Evolutionary conservation across 2,797 vertebrate genomes (phyloP), one percentile per base, ranked within the genome.

Genomic region (Cryptoprocta ferox): DNA sequence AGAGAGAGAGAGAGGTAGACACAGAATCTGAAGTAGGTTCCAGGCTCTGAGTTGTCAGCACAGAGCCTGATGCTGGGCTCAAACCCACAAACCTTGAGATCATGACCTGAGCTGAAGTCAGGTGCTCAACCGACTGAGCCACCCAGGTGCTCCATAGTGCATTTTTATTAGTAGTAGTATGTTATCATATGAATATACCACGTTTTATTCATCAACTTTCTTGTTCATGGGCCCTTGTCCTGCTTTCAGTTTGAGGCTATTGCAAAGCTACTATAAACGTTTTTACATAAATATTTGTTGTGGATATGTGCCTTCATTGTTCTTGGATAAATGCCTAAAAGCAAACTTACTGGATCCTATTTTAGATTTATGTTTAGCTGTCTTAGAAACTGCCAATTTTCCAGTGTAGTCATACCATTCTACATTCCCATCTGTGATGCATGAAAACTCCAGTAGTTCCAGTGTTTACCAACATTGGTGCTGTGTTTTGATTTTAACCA

Each of bases 361-460:
- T 82, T 79, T 0, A 91, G 5, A 30, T 21, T 7, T 92, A 65
- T 37, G 3, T 19, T 83, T 82, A 59, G 12, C 24, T 70, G 15
- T 24, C 76, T 94, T 45, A 80, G 63, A 91, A 95, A 84, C 3
- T 93, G 56, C 30, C 56, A 75, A 59, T 53, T 81, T 91, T 65
- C 39, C 19, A 63, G 89, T 66, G 32, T 75, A 10, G 3, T 65
- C 53, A 1, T 35, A 61, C 13, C 32, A 73, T 53, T 73, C 93
- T 80, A 42, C 11, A 48, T 8, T n/a, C 21, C 14, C n/a, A 81
- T 56, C 35, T 42, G 1, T n/a, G 90, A 30, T 9, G 4, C n/a
- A 28, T 83, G 16, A 89, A 53, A 71, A 88, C 88, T 15, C 28
- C 6, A 76, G 9, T 6, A 21, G 24, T 45, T 66, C 13, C 56